A percentile compares a stretch with the other conserved stretches of the same genome.
phyloP scores from a whole-genome alignment of 2,113 vertebrate species.

The Porphyrio hochstetteri region DNA sequence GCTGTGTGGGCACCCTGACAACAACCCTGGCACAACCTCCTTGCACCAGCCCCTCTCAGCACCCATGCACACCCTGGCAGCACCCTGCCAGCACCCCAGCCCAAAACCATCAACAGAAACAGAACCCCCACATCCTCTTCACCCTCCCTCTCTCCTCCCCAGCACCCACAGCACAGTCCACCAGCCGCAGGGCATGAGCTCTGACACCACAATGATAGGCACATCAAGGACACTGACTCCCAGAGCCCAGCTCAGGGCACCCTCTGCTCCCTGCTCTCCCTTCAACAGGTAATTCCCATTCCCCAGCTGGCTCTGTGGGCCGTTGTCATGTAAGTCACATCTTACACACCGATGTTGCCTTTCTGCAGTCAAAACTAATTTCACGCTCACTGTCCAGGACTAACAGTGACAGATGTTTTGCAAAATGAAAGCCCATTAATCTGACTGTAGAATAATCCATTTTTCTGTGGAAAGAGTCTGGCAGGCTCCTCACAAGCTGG shows the following conservation, averaged over 20 bases:
- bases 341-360: not conserved
- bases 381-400: constrained; percentile 78
- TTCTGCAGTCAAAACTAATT: constrained; percentile 76
- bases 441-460: constrained; percentile 79
- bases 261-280: not conserved
- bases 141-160: not conserved
- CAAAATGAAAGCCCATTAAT: constrained; percentile 81
- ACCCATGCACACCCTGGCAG: fast-evolving
- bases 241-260: not conserved
- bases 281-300: constrained; percentile 44
- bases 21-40: not conserved
- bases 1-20: too few species aligned
- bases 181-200: not conserved
- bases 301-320: constrained; percentile 7
- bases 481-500: constrained; percentile 39
- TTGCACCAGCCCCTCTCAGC: not conserved
- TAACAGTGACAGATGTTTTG: constrained; percentile 83
- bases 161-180: fast-evolving
- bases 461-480: constrained; percentile 68
- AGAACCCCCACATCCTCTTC: fast-evolving
- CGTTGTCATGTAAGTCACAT: constrained; percentile 57
- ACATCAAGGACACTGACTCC: not conserved
- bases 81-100: not conserved
- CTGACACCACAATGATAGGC: not conserved
- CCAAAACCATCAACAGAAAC: not conserved